phyloP scores from a whole-genome alignment of 2,113 vertebrate genomes.

The Hippocampus mohnikei region DNA sequence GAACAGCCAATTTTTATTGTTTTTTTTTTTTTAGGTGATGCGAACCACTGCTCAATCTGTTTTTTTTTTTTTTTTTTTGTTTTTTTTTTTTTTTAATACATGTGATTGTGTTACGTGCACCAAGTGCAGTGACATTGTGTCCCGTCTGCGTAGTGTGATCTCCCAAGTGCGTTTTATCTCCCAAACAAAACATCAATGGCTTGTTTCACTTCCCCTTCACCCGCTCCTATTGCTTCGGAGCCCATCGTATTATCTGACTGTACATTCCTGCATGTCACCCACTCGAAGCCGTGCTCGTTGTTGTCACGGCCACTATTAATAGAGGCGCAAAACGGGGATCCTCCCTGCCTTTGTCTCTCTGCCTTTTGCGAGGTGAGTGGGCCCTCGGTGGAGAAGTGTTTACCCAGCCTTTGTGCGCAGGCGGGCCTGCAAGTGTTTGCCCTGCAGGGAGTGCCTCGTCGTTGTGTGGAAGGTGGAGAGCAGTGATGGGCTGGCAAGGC shows the following conservation, averaged over 20 bases:
- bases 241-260: conserved; percentile 45
- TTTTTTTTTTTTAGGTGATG: neutral
- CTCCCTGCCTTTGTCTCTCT: conserved; percentile 67
- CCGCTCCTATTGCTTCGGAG: conserved; percentile 7
- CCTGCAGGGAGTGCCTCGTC: conserved; percentile 66
- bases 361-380: conserved; percentile 40
- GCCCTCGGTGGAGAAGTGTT: conserved; percentile 61
- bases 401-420: conserved; percentile 67
- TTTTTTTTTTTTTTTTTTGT: too few species aligned
- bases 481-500: neutral
- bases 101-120: too few species aligned
- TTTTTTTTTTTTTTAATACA: too few species aligned
- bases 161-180: neutral
- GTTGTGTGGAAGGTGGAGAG: conserved; percentile 27
- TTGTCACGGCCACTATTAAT: conserved; percentile 62
- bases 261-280: conserved; percentile 57
- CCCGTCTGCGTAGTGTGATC: neutral
- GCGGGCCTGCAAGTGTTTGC: conserved; percentile 65
- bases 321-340: conserved; percentile 58
- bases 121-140: too few species aligned
- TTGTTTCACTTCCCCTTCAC: too few species aligned
- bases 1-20: too few species aligned
- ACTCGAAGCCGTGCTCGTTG: conserved; percentile 56
- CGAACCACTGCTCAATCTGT: too few species aligned
- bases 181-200: conserved; percentile 7